phyloP scores from a whole-genome alignment of 2,113 vertebrate genomes.

The Stigmatopora argus region DNA sequence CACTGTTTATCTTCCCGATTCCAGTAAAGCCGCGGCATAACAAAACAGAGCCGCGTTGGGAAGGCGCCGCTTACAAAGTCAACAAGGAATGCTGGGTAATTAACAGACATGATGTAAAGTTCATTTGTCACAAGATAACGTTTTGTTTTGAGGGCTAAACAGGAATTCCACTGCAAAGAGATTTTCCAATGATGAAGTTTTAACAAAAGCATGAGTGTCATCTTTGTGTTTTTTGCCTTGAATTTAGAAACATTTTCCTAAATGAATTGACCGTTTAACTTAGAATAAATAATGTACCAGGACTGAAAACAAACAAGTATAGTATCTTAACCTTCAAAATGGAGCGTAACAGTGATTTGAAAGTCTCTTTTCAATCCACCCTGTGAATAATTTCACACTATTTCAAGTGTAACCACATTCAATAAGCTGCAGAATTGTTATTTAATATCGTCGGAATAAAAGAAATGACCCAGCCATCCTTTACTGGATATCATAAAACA shows the following conservation, averaged over 20 bases:
- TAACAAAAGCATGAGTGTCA: background rate
- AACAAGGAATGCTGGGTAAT: constrained; percentile 55
- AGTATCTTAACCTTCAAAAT: background rate
- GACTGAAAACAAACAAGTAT: background rate
- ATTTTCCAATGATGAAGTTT: background rate
- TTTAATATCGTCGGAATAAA: constrained; percentile 16
- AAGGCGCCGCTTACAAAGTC: constrained; percentile 55
- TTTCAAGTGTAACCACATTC: constrained; percentile 18
- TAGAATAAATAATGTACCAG: background rate
- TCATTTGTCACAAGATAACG: background rate
- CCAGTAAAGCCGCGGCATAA: constrained; percentile 25
- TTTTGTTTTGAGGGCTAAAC: background rate
- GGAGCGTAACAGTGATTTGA: background rate
- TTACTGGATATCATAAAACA: constrained; percentile 19
- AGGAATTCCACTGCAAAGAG: background rate
- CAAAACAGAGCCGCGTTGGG: constrained; percentile 43
- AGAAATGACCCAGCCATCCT: constrained; percentile 26
- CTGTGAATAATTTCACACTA: constrained; percentile 1
- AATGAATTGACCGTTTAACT: background rate
- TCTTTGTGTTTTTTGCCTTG: too few species aligned
- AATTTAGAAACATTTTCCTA: background rate
- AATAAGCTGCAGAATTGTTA: constrained; percentile 6
- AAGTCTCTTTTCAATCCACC: constrained; percentile 10
- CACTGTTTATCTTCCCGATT: constrained; percentile 24
- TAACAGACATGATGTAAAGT: constrained; percentile 23